Evolutionary conservation across 2,888 invertebrate genomes (phyloP).

Genomic region (Sinhomidia bicolor): DNA sequence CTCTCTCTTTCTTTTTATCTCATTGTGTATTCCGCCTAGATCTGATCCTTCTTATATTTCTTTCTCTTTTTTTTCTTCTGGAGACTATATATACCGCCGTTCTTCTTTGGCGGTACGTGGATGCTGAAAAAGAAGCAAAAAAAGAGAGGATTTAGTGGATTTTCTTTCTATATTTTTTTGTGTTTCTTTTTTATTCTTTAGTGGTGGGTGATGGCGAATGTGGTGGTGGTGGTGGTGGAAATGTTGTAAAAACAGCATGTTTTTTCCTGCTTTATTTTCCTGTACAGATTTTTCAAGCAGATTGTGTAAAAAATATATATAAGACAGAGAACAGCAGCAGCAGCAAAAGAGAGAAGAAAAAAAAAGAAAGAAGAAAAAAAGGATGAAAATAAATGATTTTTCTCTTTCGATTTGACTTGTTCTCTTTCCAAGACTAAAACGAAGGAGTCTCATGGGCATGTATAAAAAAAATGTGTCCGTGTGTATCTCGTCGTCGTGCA

Average conservation of each 20-base stretch:
- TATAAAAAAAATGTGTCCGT: too few species aligned
- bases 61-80: neutral
- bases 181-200: neutral
- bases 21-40: constrained; percentile 19
- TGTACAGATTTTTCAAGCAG: constrained; percentile 8
- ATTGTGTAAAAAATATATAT: too few species aligned
- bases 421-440: neutral
- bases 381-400: constrained; percentile 24
- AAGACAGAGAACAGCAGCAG: too few species aligned
- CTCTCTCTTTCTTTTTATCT: too few species aligned
- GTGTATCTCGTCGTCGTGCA: too few species aligned
- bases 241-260: neutral
- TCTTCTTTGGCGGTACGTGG: neutral
- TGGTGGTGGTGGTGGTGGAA: too few species aligned
- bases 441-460: neutral
- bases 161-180: neutral
- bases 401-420: constrained; percentile 7
- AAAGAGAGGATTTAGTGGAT: neutral
- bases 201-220: too few species aligned
- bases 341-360: too few species aligned
- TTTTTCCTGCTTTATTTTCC: too few species aligned
- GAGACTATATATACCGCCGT: neutral
- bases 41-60: neutral
- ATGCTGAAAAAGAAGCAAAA: neutral
- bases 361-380: neutral